Evolutionary conservation across 2,888 invertebrate species (phyloP), one percentile per base, ranked within the genome.

Genomic region (Anorthoa munda): DNA sequence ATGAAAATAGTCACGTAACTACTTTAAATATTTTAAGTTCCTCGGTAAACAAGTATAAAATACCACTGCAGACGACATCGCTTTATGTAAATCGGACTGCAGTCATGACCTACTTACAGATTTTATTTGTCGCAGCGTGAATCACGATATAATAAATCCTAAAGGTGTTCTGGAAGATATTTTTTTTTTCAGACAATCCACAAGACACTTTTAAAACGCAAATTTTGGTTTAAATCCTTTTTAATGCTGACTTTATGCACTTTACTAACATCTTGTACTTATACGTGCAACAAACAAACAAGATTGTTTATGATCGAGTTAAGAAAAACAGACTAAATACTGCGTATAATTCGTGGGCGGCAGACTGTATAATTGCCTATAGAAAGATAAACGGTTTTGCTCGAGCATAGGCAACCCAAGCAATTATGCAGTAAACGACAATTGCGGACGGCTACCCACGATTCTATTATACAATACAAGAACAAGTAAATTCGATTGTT

Each of bases 1-100:
- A 86, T 66, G 13, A 45, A 74, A 64, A 77, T 58, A 82, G 70
- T 71, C 82, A 78, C 75, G 76, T 70, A 73, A 75, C 56, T 51
- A 66, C 45, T 76, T 74, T 51, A 65, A 83, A 84, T 72, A 72
- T 76, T 84, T 78, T 55, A 69, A 75, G 63, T 77, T 53, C 66
- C 58, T 81, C 80, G 80, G 82, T 85, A 85, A 86, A 87, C 72
- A 87, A 79, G 87, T 86, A 87, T 84, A 88, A 87, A 88, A 77
- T 77, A 89, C 89, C 85, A 68, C 60, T 77, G 72, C 91, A 92
- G 89, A 90, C 90, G 91, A 92, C 91, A 91, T 90, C 85, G 87
- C 85, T 92, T 45, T 92, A 95, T 93, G 93, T 89, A 91, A 95
- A 95, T 93, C 76, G 84, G 84, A 89, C 91, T 93, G 92, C 93